Conservation (phyloP, 2,113 vertebrate genomes). For the Seriola aureovittata region DNA sequence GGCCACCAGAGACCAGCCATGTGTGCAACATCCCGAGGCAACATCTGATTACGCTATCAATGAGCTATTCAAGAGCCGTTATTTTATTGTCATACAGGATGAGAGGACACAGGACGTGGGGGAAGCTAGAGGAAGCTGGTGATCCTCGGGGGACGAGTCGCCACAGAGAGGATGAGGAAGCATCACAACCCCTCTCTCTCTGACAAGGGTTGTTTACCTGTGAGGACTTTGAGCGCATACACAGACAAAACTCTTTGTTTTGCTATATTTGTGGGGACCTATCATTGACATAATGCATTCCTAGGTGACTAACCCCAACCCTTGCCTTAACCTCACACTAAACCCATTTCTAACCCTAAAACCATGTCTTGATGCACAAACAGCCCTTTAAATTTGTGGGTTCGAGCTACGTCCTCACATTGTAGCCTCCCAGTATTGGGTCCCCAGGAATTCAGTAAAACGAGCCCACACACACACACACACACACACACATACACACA, state of each 20-base stretch:
- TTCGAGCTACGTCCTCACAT: too few relatives aligned
- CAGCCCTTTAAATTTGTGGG: too few relatives aligned
- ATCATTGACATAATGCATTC: too few relatives aligned
- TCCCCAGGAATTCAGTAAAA: too few relatives aligned
- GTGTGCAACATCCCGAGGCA: slow-evolving; percentile 32
- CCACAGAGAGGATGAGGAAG: slow-evolving; percentile 19
- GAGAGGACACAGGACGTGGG: background rate
- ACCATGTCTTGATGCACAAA: too few relatives aligned
- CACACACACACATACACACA: slow-evolving; percentile 17
- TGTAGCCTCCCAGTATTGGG: too few relatives aligned
- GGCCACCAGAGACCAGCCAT: slow-evolving; percentile 32
- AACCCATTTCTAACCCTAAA: too few relatives aligned
- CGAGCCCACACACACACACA: background rate
- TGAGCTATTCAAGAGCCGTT: slow-evolving; percentile 56
- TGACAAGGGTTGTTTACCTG: slow-evolving; percentile 41
- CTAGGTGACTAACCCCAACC: too few relatives aligned
- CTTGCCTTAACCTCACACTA: too few relatives aligned
- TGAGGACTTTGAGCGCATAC: background rate
- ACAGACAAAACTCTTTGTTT: background rate
- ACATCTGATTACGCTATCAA: slow-evolving; percentile 57
- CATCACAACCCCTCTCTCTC: slow-evolving; percentile 7
- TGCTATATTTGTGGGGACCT: too few relatives aligned
- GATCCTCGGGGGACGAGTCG: background rate
- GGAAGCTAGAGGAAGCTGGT: slow-evolving; percentile 2
- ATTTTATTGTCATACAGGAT: slow-evolving; percentile 58